These are phyloP conservation scores for Dysmachus trigonus DNA, from an alignment of 2,888 invertebrate genomes.

Conservation along the genomic window DNA sequence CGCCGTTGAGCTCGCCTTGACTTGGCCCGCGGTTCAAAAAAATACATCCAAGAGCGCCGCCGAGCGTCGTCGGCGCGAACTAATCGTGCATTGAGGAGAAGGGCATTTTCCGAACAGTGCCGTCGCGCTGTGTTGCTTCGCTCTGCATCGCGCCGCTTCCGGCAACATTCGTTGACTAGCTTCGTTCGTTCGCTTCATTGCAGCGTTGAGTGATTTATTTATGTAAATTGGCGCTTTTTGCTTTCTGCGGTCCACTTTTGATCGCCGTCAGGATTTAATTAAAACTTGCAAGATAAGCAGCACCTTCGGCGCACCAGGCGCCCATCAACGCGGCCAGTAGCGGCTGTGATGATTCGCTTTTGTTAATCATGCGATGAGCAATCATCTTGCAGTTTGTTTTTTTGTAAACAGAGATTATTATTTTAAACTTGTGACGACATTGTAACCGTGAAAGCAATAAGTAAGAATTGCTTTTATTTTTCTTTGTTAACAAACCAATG, in stretches of 20 bases:
- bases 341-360: neutral
- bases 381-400: neutral
- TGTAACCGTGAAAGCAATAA: no score
- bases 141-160: neutral
- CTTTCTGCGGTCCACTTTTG: neutral
- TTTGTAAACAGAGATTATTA: neutral
- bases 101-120: neutral
- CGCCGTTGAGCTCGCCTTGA: neutral
- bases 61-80: neutral
- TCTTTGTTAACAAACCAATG: no score
- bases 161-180: neutral
- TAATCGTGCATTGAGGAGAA: neutral
- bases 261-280: neutral
- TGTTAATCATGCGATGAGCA: neutral
- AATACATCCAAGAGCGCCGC: neutral
- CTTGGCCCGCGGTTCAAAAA: slow-evolving; percentile 9
- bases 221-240: neutral
- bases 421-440: no score
- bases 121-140: neutral
- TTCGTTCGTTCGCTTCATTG: neutral
- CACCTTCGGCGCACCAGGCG: neutral
- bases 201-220: neutral
- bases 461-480: no score
- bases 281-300: neutral
- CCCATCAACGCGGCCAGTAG: neutral